Percentiles rank a stretch among this genome's conserved stretches.
These are phyloP conservation scores for Shargacucullia verbasci DNA, from an alignment of 2,888 invertebrate species.

Conservation along the genomic window DNA sequence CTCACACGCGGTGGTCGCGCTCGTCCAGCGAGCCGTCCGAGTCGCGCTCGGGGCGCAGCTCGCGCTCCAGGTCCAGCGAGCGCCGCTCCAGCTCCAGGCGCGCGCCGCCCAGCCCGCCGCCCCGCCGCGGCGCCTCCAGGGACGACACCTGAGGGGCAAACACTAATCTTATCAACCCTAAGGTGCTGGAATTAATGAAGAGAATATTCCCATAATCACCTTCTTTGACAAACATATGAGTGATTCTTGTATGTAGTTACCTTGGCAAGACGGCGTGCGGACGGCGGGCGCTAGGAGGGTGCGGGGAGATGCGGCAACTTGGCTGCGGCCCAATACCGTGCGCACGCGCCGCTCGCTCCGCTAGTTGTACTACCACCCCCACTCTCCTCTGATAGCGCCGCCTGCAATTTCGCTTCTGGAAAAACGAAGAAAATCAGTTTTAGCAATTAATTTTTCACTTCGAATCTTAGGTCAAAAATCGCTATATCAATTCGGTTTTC, in stretches of 20 bases:
- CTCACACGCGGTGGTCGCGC: constrained; percentile 83
- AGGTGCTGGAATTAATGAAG: too few species aligned
- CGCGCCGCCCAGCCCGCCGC: constrained; percentile 67
- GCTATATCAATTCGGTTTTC: too few species aligned
- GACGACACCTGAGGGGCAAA: constrained; percentile 78
- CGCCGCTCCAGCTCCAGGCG: constrained; percentile 85
- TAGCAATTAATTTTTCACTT: too few species aligned
- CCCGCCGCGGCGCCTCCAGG: constrained; percentile 76
- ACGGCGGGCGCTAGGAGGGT: constrained; percentile 87
- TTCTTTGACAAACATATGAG: too few species aligned
- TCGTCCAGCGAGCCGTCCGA: constrained; percentile 85
- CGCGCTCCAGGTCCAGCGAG: constrained; percentile 86
- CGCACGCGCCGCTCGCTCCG: constrained; percentile 57
- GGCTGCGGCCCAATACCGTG: constrained; percentile 80
- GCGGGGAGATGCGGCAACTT: constrained; percentile 88
- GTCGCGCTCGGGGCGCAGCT: constrained; percentile 81
- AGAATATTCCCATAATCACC: too few species aligned
- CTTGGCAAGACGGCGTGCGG: constrained; percentile 84
- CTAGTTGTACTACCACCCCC: constrained; percentile 64
- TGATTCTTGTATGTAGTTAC: constrained; percentile 51
- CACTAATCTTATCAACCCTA: too few species aligned
- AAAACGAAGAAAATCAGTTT: constrained; percentile 9
- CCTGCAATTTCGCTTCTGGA: constrained; percentile 85
- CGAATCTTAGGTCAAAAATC: too few species aligned
- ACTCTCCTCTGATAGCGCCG: constrained; percentile 83